phyloP scores from a whole-genome alignment of 1,140 invertebrate species.

The Sminthurides bifidus region DNA sequence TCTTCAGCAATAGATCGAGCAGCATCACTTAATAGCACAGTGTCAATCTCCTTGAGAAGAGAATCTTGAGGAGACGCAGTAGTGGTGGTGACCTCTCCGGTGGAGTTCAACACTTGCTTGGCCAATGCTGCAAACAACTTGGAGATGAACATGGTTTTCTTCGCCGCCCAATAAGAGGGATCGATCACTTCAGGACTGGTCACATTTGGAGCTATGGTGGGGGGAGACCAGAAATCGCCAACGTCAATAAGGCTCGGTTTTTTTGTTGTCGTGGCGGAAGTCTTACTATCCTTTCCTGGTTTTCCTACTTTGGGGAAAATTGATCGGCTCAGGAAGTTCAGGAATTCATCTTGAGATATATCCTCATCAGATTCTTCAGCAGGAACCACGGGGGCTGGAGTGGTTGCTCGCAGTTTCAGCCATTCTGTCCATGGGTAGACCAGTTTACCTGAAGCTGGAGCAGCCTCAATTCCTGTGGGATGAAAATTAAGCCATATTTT shows the following conservation, averaged over 20 bases:
- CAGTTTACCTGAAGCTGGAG: neutral
- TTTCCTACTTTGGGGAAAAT: neutral
- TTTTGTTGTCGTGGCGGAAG: constrained; percentile 4
- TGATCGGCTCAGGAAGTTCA: neutral
- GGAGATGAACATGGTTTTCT: constrained; percentile 26
- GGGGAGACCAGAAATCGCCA: constrained; percentile 11
- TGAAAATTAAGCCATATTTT: neutral
- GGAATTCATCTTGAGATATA: neutral
- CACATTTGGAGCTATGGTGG: constrained; percentile 11
- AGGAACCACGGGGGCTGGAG: neutral
- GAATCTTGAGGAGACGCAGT: neutral
- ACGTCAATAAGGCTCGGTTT: constrained; percentile 8
- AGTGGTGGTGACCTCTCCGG: neutral
- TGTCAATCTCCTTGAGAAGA: constrained; percentile 3
- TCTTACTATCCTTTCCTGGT: neutral
- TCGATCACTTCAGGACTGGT: constrained; percentile 1
- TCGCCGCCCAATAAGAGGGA: constrained; percentile 22
- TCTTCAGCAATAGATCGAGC: neutral
- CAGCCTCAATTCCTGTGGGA: neutral
- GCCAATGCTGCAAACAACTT: constrained; percentile 22
- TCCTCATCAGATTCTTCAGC: neutral
- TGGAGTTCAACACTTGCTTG: constrained; percentile 12
- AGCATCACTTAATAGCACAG: neutral
- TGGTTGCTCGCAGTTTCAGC: neutral
- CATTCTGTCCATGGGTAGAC: constrained; percentile 19